phyloP scores from a whole-genome alignment of 1,140 invertebrate species.

The Listronotus bonariensis region DNA sequence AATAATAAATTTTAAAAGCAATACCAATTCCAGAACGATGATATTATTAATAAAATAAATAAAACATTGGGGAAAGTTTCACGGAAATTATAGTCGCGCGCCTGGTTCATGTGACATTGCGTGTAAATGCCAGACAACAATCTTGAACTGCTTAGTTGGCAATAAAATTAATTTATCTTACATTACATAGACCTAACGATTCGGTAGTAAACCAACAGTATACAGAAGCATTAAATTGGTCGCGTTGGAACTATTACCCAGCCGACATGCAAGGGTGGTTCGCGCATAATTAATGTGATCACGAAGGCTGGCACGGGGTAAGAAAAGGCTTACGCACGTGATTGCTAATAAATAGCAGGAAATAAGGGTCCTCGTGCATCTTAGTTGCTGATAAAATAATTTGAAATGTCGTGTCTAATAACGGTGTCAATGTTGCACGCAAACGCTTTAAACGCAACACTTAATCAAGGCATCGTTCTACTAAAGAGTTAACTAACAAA shows the following conservation, averaged over 20 bases:
- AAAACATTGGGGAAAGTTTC: conserved; percentile 17
- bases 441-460: conserved; percentile 44
- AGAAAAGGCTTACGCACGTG: conserved; percentile 54
- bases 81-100: conserved; percentile 25
- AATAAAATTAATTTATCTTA: conserved; percentile 58
- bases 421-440: conserved; percentile 47
- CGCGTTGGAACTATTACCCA: conserved; percentile 30
- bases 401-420: conserved; percentile 57
- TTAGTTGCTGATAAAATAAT: conserved; percentile 56
- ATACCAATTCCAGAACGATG: not conserved
- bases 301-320: conserved; percentile 54
- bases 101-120: conserved; percentile 27
- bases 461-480: conserved; percentile 45
- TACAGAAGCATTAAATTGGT: conserved; percentile 30
- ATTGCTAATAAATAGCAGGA: conserved; percentile 57
- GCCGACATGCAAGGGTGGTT: conserved; percentile 50
- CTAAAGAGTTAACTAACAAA: conserved; percentile 28
- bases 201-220: conserved; percentile 47
- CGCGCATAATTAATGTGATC: conserved; percentile 54
- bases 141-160: conserved; percentile 56
- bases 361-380: conserved; percentile 56
- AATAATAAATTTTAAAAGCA: too few species aligned
- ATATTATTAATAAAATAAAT: conserved; percentile 10
- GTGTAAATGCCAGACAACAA: conserved; percentile 50
- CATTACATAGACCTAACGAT: conserved; percentile 45